These are phyloP conservation scores for Axea sp. DNA, from an alignment of 2,888 invertebrate genomes.

Conservation along the genomic window DNA sequence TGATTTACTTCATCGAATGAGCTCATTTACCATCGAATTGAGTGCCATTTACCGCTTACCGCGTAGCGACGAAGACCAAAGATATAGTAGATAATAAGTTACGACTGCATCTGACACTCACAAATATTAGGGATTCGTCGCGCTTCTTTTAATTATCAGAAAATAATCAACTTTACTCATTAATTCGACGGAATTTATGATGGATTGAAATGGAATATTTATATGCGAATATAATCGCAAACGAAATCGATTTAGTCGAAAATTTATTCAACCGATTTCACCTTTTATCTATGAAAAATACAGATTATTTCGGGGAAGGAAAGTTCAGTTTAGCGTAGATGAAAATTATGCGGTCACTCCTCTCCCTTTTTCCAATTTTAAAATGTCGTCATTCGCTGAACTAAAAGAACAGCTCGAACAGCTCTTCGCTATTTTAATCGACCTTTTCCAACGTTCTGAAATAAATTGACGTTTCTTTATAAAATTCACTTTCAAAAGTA, in stretches of 20 bases:
- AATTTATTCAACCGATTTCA: conserved; percentile 10
- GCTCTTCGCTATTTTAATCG: conserved; percentile 3
- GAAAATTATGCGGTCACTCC: conserved; percentile 18
- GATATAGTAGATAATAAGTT: conserved; percentile 53
- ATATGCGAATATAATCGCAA: conserved; percentile 9
- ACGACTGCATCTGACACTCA: conserved; percentile 5
- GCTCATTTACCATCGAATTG: conserved; percentile 56
- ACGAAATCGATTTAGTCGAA: conserved; percentile 12
- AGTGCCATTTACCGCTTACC: conserved; percentile 53
- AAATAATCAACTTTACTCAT: conserved; percentile 38
- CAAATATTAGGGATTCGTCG: conserved; percentile 30
- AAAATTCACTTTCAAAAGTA: conserved; percentile 1
- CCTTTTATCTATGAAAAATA: conserved; percentile 23
- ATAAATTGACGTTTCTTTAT: conserved; percentile 19
- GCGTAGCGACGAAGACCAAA: conserved; percentile 35
- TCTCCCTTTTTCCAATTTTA: conserved; percentile 6
- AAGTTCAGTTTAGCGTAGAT: neutral
- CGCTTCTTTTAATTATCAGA: conserved; percentile 39
- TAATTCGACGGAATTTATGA: conserved; percentile 25
- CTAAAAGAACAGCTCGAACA: conserved; percentile 12
- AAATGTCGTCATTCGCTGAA: conserved; percentile 13
- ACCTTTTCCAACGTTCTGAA: too few relatives aligned
- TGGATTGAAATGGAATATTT: conserved; percentile 11
- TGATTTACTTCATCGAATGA: conserved; percentile 55
- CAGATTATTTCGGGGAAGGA: conserved; percentile 16